A percentile compares a stretch with the other conserved stretches of the same genome.
These are phyloP conservation scores for Rhamphomyia laevipes DNA, from an alignment of 2,888 invertebrate genomes.

Conservation along the genomic window DNA sequence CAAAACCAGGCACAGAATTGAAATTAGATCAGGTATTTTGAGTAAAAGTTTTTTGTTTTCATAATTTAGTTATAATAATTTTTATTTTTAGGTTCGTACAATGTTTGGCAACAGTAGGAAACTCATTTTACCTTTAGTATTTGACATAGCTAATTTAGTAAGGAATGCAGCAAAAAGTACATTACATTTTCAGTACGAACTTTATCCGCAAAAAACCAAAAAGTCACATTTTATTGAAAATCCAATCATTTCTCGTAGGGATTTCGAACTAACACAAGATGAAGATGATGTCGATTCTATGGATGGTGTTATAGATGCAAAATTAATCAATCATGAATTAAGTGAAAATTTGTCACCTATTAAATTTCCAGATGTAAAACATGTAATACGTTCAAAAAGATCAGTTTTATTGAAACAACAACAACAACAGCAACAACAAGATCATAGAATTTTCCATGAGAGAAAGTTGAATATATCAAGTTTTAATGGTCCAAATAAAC, in stretches of 20 bases:
- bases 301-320: constrained; percentile 9
- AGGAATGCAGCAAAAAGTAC: constrained; percentile 38
- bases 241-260: constrained; percentile 1
- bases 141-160: constrained; percentile 53
- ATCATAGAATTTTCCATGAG: constrained; percentile 9
- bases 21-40: constrained; percentile 44
- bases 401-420: background rate
- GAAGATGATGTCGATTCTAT: constrained; percentile 1
- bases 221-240: background rate
- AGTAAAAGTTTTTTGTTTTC: background rate
- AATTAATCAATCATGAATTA: constrained; percentile 9
- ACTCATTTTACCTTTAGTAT: constrained; percentile 49
- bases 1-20: constrained; percentile 41
- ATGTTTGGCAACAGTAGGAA: constrained; percentile 47
- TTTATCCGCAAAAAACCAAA: background rate
- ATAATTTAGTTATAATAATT: too few species aligned
- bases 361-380: background rate
- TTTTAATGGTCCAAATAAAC: constrained; percentile 6
- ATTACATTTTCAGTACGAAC: constrained; percentile 1
- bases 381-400: background rate
- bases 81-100: constrained; percentile 44
- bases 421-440: background rate
- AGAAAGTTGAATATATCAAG: constrained; percentile 13
- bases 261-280: background rate
- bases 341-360: background rate